phyloP scores from a whole-genome alignment of 2,888 invertebrate genomes.

The Geotrupes spiniger region DNA sequence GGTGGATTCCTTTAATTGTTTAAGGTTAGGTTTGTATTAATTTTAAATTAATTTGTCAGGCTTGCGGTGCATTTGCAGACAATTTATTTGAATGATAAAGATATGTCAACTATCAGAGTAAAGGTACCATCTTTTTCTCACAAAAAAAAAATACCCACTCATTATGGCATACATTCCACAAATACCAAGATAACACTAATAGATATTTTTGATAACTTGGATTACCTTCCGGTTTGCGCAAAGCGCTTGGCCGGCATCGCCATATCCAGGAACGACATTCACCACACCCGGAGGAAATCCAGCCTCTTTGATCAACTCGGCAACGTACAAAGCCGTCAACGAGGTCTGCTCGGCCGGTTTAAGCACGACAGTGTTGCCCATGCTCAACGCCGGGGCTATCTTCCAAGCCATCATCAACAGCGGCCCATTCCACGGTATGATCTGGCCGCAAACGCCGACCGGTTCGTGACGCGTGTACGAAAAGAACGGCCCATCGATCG shows the following conservation, averaged over 20 bases:
- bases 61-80: too few relatives aligned
- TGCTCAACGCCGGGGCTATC: constrained; percentile 70
- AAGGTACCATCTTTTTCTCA: too few relatives aligned
- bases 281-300: constrained; percentile 91
- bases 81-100: too few relatives aligned
- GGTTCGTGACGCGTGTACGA: constrained; percentile 88
- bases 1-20: too few relatives aligned
- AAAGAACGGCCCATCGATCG: constrained; percentile 77
- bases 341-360: constrained; percentile 97
- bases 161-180: too few relatives aligned
- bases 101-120: too few relatives aligned
- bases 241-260: constrained; percentile 78
- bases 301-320: constrained; percentile 81
- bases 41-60: too few relatives aligned
- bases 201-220: too few relatives aligned
- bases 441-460: constrained; percentile 92
- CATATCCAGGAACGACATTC: constrained; percentile 87
- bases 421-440: constrained; percentile 95
- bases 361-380: constrained; percentile 78
- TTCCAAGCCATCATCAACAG: constrained; percentile 95
- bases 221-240: constrained; percentile 64
- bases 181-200: too few relatives aligned
- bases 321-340: constrained; percentile 84
- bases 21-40: too few relatives aligned
- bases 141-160: too few relatives aligned